A percentile compares a stretch with the other conserved stretches of the same genome.
Evolutionary conservation across 1,140 invertebrate species (phyloP).

Genomic region (roundworm (Caenorhabditis elegans)): WBcel235 BX284603.4:8156001-8156500

Average conservation of each 20-base stretch:
- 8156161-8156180: no score
- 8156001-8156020: background rate
- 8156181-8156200: no score
- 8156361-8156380: background rate
- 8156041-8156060: background rate
- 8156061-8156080: background rate
- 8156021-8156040: background rate
- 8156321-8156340: constrained; percentile 11
- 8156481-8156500: background rate
- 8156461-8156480: constrained; percentile 13
- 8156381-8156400: background rate
- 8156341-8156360: background rate
- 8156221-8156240: background rate
- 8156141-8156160: constrained; percentile 12
- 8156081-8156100: constrained; percentile 16
- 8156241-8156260: constrained; percentile 2
- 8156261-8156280: background rate
- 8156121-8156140: background rate
- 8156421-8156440: constrained; percentile 7
- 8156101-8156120: background rate
- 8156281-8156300: background rate
- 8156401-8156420: background rate
- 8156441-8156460: constrained; percentile 8
- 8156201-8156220: background rate
- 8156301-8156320: constrained; percentile 12